These are phyloP conservation scores for Conus ventricosus DNA, from an alignment of 1,140 invertebrate genomes.

Conservation along the genomic window DNA sequence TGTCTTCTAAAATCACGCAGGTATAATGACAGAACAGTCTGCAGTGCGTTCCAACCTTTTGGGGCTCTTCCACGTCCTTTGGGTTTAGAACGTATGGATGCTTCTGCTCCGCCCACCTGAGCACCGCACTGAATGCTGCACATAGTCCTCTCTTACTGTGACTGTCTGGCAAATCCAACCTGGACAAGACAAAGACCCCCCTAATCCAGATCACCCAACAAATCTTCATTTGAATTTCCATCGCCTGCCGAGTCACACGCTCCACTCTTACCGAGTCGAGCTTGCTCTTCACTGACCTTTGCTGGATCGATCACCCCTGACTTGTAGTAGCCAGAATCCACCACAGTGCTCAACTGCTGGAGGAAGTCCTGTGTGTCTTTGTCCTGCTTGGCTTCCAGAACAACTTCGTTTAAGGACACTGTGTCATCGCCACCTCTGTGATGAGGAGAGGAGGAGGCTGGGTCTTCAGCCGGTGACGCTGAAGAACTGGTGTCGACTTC, in stretches of 20 bases:
- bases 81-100: too few relatives aligned
- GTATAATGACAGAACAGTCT: too few relatives aligned
- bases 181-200: neutral
- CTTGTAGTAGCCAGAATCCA: slow-evolving; percentile 28
- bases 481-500: neutral
- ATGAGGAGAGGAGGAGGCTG: too few relatives aligned
- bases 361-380: slow-evolving; percentile 42
- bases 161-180: too few relatives aligned
- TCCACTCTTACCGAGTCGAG: slow-evolving; percentile 5
- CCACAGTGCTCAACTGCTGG: slow-evolving; percentile 19
- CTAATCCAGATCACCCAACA: slow-evolving; percentile 41
- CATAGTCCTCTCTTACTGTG: too few relatives aligned
- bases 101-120: too few relatives aligned
- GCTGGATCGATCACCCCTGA: slow-evolving; percentile 36
- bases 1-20: too few relatives aligned
- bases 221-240: slow-evolving; percentile 46
- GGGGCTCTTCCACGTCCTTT: too few relatives aligned
- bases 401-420: slow-evolving; percentile 24
- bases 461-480: neutral
- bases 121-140: too few relatives aligned
- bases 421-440: slow-evolving; percentile 5
- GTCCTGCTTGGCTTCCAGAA: slow-evolving; percentile 16
- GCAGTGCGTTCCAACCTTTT: too few relatives aligned
- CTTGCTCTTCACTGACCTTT: neutral
- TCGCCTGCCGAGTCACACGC: neutral